Conservation (phyloP, 2,113 vertebrate species). For the Uria aalge region DNA sequence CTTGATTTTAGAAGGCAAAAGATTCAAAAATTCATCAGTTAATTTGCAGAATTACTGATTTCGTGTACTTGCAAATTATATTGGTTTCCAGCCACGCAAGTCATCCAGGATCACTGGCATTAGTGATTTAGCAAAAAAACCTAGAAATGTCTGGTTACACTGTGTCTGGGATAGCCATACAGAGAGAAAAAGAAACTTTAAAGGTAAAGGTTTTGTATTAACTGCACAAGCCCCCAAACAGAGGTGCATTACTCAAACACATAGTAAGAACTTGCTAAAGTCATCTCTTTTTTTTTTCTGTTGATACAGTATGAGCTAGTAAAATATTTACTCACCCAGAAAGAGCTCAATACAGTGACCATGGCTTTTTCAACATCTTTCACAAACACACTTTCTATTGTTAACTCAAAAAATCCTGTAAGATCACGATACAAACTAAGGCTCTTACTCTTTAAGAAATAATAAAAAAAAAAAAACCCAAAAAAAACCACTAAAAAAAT, state of each 20-base stretch:
- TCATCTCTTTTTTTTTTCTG: neutral
- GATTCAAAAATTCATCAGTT: neutral
- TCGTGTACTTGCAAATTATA: neutral
- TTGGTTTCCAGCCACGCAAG: neutral
- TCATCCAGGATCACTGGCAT: neutral
- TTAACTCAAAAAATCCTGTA: neutral
- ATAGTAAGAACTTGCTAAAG: neutral
- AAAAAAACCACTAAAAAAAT: neutral
- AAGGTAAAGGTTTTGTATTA: neutral
- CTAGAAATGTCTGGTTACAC: neutral
- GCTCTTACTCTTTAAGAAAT: neutral
- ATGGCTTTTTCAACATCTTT: neutral
- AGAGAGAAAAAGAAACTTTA: neutral
- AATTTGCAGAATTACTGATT: neutral
- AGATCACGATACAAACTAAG: neutral
- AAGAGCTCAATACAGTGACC: neutral
- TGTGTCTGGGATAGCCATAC: neutral
- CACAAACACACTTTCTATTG: neutral
- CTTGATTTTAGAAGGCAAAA: neutral
- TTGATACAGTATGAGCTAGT: neutral
- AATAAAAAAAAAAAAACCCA: neutral
- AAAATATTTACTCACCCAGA: neutral
- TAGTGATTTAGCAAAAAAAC: neutral
- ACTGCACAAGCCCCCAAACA: neutral
- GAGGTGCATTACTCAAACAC: neutral